Evolutionary conservation across 2,797 vertebrate genomes (phyloP), one percentile per base, ranked within the genome.

Genomic region (Echiichthys vipera): DNA sequence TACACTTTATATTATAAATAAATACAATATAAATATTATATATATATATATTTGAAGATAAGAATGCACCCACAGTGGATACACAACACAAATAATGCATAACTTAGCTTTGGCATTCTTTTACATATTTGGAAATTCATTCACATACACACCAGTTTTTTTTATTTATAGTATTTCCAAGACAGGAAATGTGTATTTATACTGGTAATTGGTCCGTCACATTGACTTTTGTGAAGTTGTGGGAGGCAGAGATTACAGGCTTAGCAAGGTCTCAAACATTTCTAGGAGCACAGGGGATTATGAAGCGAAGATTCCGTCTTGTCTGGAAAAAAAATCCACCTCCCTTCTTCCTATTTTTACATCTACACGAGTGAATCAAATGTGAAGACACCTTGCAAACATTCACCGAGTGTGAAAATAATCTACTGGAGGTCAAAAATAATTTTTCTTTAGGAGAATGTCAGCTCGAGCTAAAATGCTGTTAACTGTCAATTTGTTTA

Each of bases 171-270:
- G 36, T 59, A 76, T 71, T 29, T 75, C 29, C 36, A 74, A 46
- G 43, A 73, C 37, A 71, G 71, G 76, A 82, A 78, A 89, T 84
- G 27, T 88, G 66, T 67, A 85, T 91, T 89, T 85, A 88, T 78
- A 62, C 63, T 75, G 58, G 74, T 87, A 91, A 90, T 88, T 84
- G 74, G 77, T 85, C 72, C 89, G 87, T 86, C 76, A 87, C 81
- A 85, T 86, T 84, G 83, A 91, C 81, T 87, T 89, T 82, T 86
- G 57, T 81, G 56, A 83, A 91, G 84, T 89, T 90, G 86, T 90
- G 88, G 86, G 84, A 89, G 86, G 80, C 78, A 85, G 86, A 91
- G 89, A 91, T 91, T 89, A 90, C 76, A 86, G 83, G 87, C 81
- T 89, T 86, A 89, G 84, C 57, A 66, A 85, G 83, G 83, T 89